Percentiles rank a stretch among this genome's conserved stretches.
Conservation (phyloP, 2,888 invertebrate genomes). For the Cryptocephalus moraei region DNA sequence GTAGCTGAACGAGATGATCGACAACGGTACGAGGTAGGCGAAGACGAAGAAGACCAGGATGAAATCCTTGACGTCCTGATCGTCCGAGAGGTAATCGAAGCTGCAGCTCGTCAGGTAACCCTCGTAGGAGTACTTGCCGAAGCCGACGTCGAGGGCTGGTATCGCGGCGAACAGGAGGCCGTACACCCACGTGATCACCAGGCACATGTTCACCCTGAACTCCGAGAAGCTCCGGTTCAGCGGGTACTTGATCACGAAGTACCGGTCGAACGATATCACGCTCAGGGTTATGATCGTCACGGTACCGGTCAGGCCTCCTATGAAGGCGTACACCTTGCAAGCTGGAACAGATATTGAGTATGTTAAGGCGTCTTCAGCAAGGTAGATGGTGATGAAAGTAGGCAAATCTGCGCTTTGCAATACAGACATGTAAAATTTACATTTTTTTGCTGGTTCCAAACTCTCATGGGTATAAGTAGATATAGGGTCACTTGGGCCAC, state of each 20-base stretch:
- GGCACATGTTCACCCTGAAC: conserved; percentile 49
- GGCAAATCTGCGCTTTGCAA: no score
- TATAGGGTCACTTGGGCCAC: no score
- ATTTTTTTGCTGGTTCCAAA: no score
- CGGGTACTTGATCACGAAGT: conserved; percentile 71
- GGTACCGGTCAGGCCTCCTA: conserved; percentile 72
- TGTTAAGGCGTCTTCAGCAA: no score
- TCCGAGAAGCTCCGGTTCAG: conserved; percentile 56
- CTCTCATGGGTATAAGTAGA: no score
- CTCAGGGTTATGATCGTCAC: conserved; percentile 73
- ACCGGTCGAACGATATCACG: conserved; percentile 72
- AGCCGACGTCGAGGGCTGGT: conserved; percentile 59
- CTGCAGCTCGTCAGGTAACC: conserved; percentile 77
- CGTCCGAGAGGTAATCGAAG: conserved; percentile 72
- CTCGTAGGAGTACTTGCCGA: conserved; percentile 71
- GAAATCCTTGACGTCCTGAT: conserved; percentile 50
- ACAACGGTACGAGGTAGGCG: conserved; percentile 65
- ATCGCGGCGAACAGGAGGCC: conserved; percentile 57
- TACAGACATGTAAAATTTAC: no score
- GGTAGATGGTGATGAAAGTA: no score
- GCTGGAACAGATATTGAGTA: conserved; percentile 41
- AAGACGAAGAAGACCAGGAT: conserved; percentile 66
- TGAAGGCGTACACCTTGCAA: conserved; percentile 68
- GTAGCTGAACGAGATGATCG: conserved; percentile 64
- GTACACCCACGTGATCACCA: conserved; percentile 61